Base-by-base conservation (phyloP, 2,113 vertebrate species). In the Phylloscopus whistleri region DNA sequence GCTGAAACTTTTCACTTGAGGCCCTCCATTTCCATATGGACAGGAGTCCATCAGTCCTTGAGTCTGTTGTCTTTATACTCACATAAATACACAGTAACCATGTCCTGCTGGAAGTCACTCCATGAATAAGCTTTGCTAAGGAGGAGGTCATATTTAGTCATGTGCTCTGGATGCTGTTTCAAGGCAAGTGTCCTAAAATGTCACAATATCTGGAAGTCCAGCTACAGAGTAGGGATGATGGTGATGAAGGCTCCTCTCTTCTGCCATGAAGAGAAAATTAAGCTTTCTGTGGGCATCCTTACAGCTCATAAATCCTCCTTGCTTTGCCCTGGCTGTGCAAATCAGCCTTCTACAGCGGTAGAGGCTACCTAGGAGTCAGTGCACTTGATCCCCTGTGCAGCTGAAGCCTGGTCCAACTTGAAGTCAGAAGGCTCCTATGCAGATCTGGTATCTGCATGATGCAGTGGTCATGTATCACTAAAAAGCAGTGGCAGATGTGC, bases 151-250 rank as follows among this genome's bases (percentile, higher is more conserved):
- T 37, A 41, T 85, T 85, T 88, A 48, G 53, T 69, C 8, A 7
- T 17, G 16, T 0, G 0, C 23, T 84, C 70, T 80, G 52, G 9
- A 27, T 26, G 52, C 17, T 0, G 0, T 59, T 86, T 85, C 28
- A 58, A 64, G 52, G 13, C 49, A 80, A 56, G 27, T 33, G 26
- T 41, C 26, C 43, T 67, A 49, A 62, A 92, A 72, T 48, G 14
- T 51, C 21, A 35, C 28, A 48, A 9, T 35, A 51, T 84, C 41
- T 51, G 31, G 11, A 84, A 89, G 53, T 59, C 31, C 5, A 73
- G 15, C 11, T 63, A 63, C 12, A 63, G 35, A 48, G 17, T 16
- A 66, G 41, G 39, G 20, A 48, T 72, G 14, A 67, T 37, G 20
- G n/a, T 11, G 13, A 11, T 49, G 60, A 87, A 86, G 39, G 6